Evolutionary conservation across 2,797 vertebrate genomes (phyloP).

Genomic region (Rhinophrynus dorsalis): DNA sequence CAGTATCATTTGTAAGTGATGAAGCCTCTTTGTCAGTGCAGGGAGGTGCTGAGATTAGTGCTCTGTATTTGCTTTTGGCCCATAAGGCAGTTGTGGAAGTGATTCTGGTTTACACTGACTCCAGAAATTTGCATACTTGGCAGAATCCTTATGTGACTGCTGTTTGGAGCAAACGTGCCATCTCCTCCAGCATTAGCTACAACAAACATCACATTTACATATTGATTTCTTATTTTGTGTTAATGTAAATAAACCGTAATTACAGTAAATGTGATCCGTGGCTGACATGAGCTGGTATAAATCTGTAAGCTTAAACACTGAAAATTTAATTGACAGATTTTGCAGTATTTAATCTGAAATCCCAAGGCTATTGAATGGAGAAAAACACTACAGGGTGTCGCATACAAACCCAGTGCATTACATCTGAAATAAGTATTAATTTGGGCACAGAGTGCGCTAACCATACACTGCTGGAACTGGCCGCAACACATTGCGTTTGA

Average conservation of each 20-base stretch:
- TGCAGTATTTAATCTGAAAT: conserved; percentile 71
- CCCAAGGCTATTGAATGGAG: conserved; percentile 49
- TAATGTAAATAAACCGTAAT: conserved; percentile 99
- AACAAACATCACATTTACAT: conserved; percentile 99
- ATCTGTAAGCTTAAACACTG: conserved; percentile 92
- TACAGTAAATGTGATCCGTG: conserved; percentile 99
- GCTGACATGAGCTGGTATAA: conserved; percentile 98
- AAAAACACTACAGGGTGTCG: not conserved
- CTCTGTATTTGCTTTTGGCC: conserved; percentile 67
- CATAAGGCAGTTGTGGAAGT: conserved; percentile 68
- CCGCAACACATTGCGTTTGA: too few species aligned
- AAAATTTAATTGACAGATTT: conserved; percentile 93
- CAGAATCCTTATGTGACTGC: conserved; percentile 77
- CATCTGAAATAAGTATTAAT: not conserved
- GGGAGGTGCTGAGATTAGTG: conserved; percentile 56
- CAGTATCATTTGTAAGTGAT: too few species aligned
- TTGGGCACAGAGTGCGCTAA: not conserved
- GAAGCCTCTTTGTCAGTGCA: too few species aligned
- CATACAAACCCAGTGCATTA: not conserved
- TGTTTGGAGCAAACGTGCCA: conserved; percentile 79
- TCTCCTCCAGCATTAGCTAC: conserved; percentile 94
- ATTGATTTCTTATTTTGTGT: conserved; percentile 99
- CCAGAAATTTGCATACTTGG: conserved; percentile 79
- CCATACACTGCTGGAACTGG: conserved; percentile 5
- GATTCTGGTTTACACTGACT: conserved; percentile 73